Evolutionary conservation across 2,797 vertebrate genomes (phyloP), one percentile per base, ranked within the genome.

Genomic region (Orientallactaga sibirica): DNA sequence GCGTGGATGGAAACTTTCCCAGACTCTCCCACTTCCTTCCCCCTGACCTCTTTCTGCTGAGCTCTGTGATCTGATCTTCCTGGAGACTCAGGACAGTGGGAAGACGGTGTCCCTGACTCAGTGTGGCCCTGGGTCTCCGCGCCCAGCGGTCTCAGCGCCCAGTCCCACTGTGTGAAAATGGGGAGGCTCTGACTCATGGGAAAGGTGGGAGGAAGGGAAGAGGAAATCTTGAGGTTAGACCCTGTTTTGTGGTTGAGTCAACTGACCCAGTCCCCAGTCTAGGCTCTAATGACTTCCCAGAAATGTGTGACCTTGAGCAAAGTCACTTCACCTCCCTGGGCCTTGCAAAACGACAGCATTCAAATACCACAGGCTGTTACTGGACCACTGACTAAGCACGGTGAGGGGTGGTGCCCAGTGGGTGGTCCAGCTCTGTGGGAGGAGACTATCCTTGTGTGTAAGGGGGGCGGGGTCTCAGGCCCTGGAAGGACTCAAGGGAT

Each of bases 1-100:
- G 80, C 61, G 25, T 37, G 37, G 43, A 75, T 86, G 83, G 94
- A 96, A 96, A 94, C 82, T 92, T 96, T 97, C 92, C 93, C 96
- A 95, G 96, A 85, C 94, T 87, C 82, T 92, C 92, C 90, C 83
- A 93, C 88, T 95, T 96, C 95, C 95, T 94, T 95, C 88, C 93
- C 92, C 90, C 83, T 96, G 92, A 94, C 95, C 83, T 91, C 85
- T 85, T 91, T 92, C 70, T 94, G 87, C 73, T n/a, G 74, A 58
- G 68, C 55, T 70, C 43, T 55, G 48, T 87, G 83, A 55, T 75
- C 79, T 88, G 33, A 37, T 86, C 48, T 68, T 85, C 70, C 89
- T 86, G 82, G 84, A 93, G 74, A 92, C 61, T 61, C 22, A 3
- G 29, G 41, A 70, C 70, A 92, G 48, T n/a, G 29, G 18, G 70